phyloP scores from a whole-genome alignment of 2,797 vertebrate genomes.

The Carcharodon carcharias region DNA sequence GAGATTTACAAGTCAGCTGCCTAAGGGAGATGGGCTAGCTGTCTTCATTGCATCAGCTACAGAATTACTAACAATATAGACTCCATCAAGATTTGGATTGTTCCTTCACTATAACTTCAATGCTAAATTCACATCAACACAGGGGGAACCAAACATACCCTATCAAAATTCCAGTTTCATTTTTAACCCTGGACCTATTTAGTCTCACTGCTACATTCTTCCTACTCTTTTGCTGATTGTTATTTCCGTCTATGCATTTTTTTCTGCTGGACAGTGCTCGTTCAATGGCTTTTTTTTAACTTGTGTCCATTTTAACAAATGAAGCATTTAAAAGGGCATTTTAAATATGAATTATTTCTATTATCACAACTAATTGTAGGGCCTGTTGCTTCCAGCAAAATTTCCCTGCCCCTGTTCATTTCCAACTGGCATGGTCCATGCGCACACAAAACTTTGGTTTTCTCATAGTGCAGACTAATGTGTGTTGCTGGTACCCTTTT shows the following conservation, averaged over 20 bases:
- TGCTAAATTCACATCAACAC: background rate
- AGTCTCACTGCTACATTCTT: background rate
- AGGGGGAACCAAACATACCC: background rate
- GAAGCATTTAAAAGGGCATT: too few relatives aligned
- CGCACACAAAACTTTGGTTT: background rate
- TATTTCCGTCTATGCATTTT: background rate
- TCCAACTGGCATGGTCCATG: background rate
- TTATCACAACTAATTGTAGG: background rate
- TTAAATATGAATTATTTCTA: background rate
- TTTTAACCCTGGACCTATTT: too few relatives aligned
- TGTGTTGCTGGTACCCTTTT: background rate
- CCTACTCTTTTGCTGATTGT: background rate
- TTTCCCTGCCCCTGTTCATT: background rate
- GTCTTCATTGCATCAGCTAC: background rate
- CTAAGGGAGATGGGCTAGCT: background rate
- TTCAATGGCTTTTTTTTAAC: background rate
- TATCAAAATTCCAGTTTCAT: background rate
- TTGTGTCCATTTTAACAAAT: background rate
- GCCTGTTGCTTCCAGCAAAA: background rate
- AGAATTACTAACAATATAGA: background rate
- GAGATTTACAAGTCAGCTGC: background rate
- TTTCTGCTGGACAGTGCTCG: background rate
- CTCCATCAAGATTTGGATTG: background rate
- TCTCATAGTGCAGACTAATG: background rate
- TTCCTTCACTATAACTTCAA: background rate